Conservation (phyloP, 2,888 invertebrate species). For the Himalopsyche anomala region DNA sequence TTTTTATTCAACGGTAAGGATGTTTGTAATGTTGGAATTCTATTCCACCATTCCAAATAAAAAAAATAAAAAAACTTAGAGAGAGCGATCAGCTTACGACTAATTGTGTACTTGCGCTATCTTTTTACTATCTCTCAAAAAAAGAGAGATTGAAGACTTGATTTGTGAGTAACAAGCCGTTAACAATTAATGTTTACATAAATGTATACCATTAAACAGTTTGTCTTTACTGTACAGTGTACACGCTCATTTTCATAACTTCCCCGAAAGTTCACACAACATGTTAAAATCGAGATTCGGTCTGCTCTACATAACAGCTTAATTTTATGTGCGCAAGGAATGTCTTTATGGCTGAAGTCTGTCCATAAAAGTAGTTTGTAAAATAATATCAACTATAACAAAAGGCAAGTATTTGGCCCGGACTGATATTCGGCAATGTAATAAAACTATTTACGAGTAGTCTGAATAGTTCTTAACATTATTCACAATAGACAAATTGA, state of each 20-base stretch:
- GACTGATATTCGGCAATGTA: background rate
- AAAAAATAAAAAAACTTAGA: no score
- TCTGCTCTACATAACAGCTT: background rate
- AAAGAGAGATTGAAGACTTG: no score
- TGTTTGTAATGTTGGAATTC: no score
- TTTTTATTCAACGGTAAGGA: no score
- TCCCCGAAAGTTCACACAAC: slow-evolving; percentile 1
- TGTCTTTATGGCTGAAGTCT: slow-evolving; percentile 19
- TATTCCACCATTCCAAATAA: no score
- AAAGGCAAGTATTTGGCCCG: background rate
- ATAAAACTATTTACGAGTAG: background rate
- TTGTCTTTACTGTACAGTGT: background rate
- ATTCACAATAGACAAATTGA: no score
- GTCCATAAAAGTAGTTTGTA: slow-evolving; percentile 14
- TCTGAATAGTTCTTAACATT: no score
- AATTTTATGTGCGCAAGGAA: slow-evolving; percentile 1
- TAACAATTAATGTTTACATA: no score
- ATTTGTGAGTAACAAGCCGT: no score
- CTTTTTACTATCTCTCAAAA: no score
- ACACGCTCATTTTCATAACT: slow-evolving; percentile 30
- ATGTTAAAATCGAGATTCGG: slow-evolving; percentile 32
- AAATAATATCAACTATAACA: slow-evolving; percentile 20
- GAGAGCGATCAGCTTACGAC: no score
- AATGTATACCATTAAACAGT: background rate
- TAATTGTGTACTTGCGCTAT: no score